These are phyloP conservation scores for Stomorhina lunata DNA, from an alignment of 2,888 invertebrate species.

Conservation along the genomic window DNA sequence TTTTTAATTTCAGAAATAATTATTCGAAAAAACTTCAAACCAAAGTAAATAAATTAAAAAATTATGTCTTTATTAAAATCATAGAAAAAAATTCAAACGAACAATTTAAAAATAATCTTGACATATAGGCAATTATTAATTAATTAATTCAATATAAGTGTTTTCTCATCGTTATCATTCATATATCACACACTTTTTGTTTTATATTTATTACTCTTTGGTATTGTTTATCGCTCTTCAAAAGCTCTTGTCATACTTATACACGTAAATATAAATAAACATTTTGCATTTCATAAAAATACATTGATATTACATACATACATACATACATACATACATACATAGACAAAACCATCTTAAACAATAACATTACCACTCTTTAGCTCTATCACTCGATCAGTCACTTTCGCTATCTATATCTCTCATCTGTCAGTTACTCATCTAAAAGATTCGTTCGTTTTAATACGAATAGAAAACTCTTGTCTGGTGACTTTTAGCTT, in stretches of 20 bases:
- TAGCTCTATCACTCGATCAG: slow-evolving; percentile 17
- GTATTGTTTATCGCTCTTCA: slow-evolving; percentile 53
- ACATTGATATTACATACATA: too few species aligned
- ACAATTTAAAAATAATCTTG: too few species aligned
- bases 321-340: not conserved
- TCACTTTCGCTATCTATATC: not conserved
- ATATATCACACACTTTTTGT: slow-evolving; percentile 32
- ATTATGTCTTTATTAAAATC: not conserved
- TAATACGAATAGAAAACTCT: slow-evolving; percentile 32
- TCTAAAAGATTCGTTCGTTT: slow-evolving; percentile 43
- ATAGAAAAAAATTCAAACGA: not conserved
- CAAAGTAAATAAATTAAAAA: not conserved
- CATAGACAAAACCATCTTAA: not conserved
- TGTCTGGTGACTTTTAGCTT: slow-evolving; percentile 50
- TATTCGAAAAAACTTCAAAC: slow-evolving; percentile 26
- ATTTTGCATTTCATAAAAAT: too few species aligned
- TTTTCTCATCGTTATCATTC: slow-evolving; percentile 42
- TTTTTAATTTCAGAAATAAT: slow-evolving; percentile 49
- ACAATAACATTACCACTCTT: not conserved
- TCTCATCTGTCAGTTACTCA: not conserved
- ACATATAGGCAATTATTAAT: not conserved
- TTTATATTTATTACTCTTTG: slow-evolving; percentile 14
- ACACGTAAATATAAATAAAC: too few species aligned
- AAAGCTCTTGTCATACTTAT: slow-evolving; percentile 60
- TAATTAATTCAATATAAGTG: slow-evolving; percentile 9